Percentiles rank a stretch among this genome's conserved stretches.
Conservation (phyloP, 1,140 invertebrate species). For the Drosophila cardini region DNA sequence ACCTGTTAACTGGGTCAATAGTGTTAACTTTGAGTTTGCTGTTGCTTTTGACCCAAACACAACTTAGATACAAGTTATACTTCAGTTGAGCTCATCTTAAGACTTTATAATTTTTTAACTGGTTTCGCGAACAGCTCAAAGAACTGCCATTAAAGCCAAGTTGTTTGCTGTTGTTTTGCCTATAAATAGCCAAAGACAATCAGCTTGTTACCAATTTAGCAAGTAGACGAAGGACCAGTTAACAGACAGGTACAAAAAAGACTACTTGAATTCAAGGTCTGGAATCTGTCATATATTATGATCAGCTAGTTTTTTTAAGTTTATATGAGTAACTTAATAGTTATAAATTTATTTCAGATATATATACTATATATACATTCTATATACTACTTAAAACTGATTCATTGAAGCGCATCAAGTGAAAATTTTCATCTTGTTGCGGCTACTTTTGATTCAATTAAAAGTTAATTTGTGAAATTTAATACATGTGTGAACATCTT, state of each 20-base stretch:
- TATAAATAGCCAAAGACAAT: constrained; percentile 20
- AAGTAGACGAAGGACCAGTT: constrained; percentile 30
- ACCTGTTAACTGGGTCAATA: constrained; percentile 62
- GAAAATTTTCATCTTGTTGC: constrained; percentile 19
- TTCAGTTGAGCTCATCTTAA: constrained; percentile 20
- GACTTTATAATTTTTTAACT: constrained; percentile 42
- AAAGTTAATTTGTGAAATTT: constrained; percentile 35
- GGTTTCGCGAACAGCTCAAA: constrained; percentile 32
- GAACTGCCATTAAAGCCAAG: constrained; percentile 15
- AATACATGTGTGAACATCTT: constrained; percentile 9
- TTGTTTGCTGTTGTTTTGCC: constrained; percentile 29
- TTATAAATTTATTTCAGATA: neutral
- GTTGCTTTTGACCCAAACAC: neutral
- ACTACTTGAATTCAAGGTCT: constrained; percentile 14
- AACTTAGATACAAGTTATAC: constrained; percentile 37
- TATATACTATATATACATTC: constrained; percentile 5
- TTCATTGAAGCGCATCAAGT: constrained; percentile 40
- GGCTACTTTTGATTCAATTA: constrained; percentile 54
- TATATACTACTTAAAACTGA: constrained; percentile 19
- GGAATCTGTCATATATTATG: neutral
- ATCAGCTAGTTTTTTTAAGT: too few species aligned
- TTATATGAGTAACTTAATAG: neutral
- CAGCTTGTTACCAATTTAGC: constrained; percentile 16
- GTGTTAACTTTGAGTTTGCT: constrained; percentile 25
- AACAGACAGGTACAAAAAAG: constrained; percentile 9